Percentiles rank a stretch among this genome's conserved stretches.
Conservation (phyloP, 2,113 vertebrate genomes). For the Centropus bengalensis region DNA sequence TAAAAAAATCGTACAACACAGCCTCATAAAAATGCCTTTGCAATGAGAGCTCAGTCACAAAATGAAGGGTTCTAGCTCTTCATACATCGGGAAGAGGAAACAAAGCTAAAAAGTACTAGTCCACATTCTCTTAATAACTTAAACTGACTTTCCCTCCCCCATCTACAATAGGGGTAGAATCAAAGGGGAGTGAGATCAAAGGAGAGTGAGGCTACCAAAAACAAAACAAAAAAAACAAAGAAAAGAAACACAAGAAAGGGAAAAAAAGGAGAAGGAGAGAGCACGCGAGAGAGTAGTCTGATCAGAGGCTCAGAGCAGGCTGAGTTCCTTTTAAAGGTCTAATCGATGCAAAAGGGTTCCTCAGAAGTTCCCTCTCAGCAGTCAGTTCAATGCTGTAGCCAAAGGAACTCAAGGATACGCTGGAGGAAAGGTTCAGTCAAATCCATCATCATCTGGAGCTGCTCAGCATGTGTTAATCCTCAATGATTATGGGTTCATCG, state of each 20-base stretch:
- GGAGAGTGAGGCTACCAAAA: slow-evolving; percentile 64
- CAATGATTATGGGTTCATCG: slow-evolving; percentile 83
- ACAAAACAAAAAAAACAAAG: slow-evolving; percentile 27
- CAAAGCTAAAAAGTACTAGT: slow-evolving; percentile 76
- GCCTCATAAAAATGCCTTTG: slow-evolving; percentile 67
- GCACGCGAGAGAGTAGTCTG: slow-evolving; percentile 77
- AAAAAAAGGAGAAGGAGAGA: slow-evolving; percentile 42
- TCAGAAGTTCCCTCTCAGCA: slow-evolving; percentile 61
- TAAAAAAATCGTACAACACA: slow-evolving; percentile 60
- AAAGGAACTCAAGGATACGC: slow-evolving; percentile 55
- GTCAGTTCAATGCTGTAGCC: slow-evolving; percentile 51
- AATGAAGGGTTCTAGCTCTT: slow-evolving; percentile 67
- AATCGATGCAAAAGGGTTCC: slow-evolving; percentile 80
- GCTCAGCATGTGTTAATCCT: slow-evolving; percentile 75
- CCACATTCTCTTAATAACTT: slow-evolving; percentile 87
- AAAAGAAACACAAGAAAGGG: neutral
- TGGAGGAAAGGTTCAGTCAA: slow-evolving; percentile 63
- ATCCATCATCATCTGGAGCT: slow-evolving; percentile 17
- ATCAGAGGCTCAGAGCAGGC: slow-evolving; percentile 75
- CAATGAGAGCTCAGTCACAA: slow-evolving; percentile 61
- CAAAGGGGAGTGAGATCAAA: slow-evolving; percentile 69
- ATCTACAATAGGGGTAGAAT: slow-evolving; percentile 80
- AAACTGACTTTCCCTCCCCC: slow-evolving; percentile 75
- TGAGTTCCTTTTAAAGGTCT: slow-evolving; percentile 75
- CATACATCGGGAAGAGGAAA: slow-evolving; percentile 70